phyloP scores from a whole-genome alignment of 2,797 vertebrate genomes.

The Trachurus trachurus region DNA sequence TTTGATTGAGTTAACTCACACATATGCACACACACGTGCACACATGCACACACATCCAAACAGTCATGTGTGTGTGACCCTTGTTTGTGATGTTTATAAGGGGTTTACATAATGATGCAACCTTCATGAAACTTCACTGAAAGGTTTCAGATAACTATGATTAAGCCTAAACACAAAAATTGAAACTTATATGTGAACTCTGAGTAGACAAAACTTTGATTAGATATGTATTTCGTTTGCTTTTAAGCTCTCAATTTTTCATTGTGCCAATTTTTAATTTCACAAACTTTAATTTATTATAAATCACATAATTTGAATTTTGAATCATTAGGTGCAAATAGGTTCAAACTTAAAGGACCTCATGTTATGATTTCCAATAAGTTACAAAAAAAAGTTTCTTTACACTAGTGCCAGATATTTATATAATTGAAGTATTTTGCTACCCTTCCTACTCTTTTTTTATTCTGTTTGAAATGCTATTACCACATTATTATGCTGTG shows the following conservation, averaged over 20 bases:
- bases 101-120: neutral
- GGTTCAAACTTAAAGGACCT: neutral
- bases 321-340: neutral
- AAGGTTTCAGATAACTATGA: neutral
- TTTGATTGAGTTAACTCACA: constrained; percentile 1
- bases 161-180: neutral
- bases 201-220: too few species aligned
- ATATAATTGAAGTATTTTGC: too few species aligned
- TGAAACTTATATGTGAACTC: neutral
- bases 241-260: neutral
- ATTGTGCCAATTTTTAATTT: neutral
- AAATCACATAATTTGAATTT: neutral
- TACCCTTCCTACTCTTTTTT: too few species aligned
- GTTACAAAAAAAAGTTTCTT: neutral
- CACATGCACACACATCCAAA: neutral
- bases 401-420: too few species aligned
- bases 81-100: neutral
- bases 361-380: neutral
- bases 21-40: constrained; percentile 1
- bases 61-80: neutral
- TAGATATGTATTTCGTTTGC: too few species aligned
- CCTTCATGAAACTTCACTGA: neutral
- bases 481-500: too few species aligned
- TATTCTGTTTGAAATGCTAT: too few species aligned
- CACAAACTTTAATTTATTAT: neutral